These are phyloP conservation scores for Amblyjoppa proteus DNA, from an alignment of 2,888 invertebrate genomes.

Conservation along the genomic window DNA sequence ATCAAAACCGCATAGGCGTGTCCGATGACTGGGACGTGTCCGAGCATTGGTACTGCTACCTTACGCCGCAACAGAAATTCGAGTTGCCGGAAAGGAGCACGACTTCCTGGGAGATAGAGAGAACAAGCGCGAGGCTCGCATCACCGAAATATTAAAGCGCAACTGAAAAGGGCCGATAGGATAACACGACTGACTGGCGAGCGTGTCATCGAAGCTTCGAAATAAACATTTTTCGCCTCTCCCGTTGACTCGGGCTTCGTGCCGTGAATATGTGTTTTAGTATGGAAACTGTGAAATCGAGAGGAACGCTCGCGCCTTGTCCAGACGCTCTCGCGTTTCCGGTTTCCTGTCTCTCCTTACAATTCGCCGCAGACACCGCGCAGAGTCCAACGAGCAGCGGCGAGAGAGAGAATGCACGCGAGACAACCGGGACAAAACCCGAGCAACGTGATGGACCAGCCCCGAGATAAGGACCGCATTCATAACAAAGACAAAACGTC, in stretches of 20 bases:
- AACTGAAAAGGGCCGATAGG: conserved; percentile 12
- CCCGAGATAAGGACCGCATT: conserved; percentile 79
- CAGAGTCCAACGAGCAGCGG: conserved; percentile 53
- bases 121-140: conserved; percentile 21
- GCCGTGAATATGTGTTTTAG: conserved; percentile 15
- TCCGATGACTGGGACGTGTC: too few species aligned
- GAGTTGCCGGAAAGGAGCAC: conserved; percentile 34
- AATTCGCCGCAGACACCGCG: conserved; percentile 80
- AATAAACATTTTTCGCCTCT: conserved; percentile 68
- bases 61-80: conserved; percentile 21
- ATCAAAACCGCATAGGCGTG: too few species aligned
- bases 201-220: conserved; percentile 74
- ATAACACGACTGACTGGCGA: neutral
- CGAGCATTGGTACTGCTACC: too few species aligned
- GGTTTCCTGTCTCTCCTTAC: conserved; percentile 83
- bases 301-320: conserved; percentile 71
- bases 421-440: conserved; percentile 75
- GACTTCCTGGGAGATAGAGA: conserved; percentile 46
- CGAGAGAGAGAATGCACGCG: conserved; percentile 32
- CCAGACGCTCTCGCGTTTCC: conserved; percentile 81
- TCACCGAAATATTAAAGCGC: conserved; percentile 53
- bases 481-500: conserved; percentile 83
- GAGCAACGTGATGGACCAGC: conserved; percentile 78
- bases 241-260: conserved; percentile 28
- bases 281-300: conserved; percentile 48